Conservation (phyloP, 1,140 invertebrate species). For the Hylaeus volcanicus region DNA sequence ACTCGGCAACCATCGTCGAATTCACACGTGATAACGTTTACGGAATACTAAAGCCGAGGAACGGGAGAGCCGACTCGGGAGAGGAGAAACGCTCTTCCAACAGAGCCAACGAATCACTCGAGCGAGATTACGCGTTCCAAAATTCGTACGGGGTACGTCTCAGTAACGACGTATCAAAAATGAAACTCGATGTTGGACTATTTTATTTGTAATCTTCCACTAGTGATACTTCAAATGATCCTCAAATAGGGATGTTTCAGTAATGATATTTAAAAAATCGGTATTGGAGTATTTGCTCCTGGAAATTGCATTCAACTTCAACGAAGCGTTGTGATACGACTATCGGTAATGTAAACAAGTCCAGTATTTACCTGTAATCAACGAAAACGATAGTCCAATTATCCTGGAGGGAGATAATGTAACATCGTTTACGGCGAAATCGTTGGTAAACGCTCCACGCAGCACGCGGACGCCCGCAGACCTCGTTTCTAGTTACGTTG, state of each 20-base stretch:
- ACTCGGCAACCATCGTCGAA: constrained; percentile 45
- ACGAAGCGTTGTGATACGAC: not conserved
- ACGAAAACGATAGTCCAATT: too few relatives aligned
- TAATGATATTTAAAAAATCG: not conserved
- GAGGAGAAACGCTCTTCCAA: not conserved
- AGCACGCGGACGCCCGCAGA: too few relatives aligned
- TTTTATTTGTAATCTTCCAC: too few relatives aligned
- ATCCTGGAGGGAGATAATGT: too few relatives aligned
- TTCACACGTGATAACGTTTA: constrained; percentile 28
- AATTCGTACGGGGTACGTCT: not conserved
- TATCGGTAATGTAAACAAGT: not conserved
- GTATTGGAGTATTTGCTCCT: not conserved
- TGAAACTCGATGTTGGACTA: too few relatives aligned
- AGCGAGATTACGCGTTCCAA: constrained; percentile 17
- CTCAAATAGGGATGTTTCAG: not conserved
- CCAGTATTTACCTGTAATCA: too few relatives aligned
- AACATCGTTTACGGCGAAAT: not conserved
- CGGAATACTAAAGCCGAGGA: constrained; percentile 6
- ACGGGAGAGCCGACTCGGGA: not conserved
- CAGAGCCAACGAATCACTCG: constrained; percentile 29
- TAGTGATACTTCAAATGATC: too few relatives aligned
- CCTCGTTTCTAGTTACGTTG: too few relatives aligned
- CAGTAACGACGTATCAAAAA: too few relatives aligned
- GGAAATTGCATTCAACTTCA: not conserved
- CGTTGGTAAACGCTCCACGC: not conserved